Conservation (phyloP, 2,888 invertebrate genomes). For the Dyspetes luteomarginatus region DNA sequence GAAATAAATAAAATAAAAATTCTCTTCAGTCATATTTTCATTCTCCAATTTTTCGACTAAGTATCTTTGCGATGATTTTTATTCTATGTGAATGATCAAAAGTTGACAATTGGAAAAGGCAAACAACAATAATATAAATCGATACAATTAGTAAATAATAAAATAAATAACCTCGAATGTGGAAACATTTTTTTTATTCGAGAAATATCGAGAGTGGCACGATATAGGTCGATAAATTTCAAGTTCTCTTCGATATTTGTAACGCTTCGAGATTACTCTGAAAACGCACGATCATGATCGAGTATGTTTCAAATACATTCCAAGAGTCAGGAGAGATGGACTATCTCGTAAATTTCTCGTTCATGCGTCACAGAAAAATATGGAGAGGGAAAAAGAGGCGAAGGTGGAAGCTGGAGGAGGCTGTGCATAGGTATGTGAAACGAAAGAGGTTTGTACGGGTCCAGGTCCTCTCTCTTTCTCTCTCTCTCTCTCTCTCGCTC, state of each 20-base stretch:
- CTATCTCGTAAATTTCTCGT: constrained; percentile 42
- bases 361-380: constrained; percentile 46
- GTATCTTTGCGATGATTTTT: no score
- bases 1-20: no score
- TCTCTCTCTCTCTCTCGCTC: constrained; percentile 26
- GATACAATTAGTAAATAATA: no score
- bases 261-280: background rate
- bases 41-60: no score
- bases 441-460: constrained; percentile 51
- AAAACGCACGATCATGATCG: background rate
- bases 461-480: constrained; percentile 25
- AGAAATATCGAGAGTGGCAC: no score
- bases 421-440: constrained; percentile 56
- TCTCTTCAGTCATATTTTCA: no score
- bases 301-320: constrained; percentile 5
- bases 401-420: constrained; percentile 30
- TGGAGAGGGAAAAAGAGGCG: constrained; percentile 4
- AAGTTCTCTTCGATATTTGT: background rate
- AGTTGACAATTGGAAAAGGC: no score
- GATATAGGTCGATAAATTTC: background rate
- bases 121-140: no score
- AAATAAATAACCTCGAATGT: no score
- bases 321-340: background rate
- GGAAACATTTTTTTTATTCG: no score
- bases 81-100: no score